phyloP scores from a whole-genome alignment of 2,113 vertebrate species.

The Probosciger aterrimus region DNA sequence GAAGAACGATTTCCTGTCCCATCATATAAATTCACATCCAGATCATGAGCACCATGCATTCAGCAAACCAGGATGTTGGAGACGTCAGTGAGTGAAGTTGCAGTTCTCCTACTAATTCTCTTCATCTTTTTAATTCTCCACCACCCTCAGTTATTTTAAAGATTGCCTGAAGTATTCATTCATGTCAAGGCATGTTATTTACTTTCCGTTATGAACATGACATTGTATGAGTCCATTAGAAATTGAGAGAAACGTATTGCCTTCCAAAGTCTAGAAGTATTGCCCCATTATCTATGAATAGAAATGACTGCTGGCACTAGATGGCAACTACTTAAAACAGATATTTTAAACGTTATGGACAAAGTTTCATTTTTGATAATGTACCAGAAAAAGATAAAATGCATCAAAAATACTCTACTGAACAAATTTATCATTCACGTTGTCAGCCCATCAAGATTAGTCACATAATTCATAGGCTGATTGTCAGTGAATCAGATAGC shows the following conservation, averaged over 20 bases:
- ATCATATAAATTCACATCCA: neutral
- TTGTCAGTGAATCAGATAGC: slow-evolving; percentile 64
- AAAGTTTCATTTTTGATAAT: slow-evolving; percentile 66
- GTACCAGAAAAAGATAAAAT: slow-evolving; percentile 63
- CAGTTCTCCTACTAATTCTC: slow-evolving; percentile 1
- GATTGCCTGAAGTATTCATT: slow-evolving; percentile 52
- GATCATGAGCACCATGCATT: neutral
- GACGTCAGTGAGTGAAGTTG: neutral
- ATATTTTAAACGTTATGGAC: slow-evolving; percentile 57
- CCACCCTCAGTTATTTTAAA: slow-evolving; percentile 61
- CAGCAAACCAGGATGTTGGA: neutral
- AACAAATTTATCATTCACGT: slow-evolving; percentile 62
- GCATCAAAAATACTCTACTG: slow-evolving; percentile 46
- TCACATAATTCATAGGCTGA: slow-evolving; percentile 62
- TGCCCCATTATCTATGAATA: slow-evolving; percentile 47
- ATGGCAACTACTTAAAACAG: slow-evolving; percentile 49
- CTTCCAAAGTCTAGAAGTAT: slow-evolving; percentile 53
- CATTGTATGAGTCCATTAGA: slow-evolving; percentile 43
- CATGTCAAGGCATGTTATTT: slow-evolving; percentile 60
- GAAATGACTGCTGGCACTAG: slow-evolving; percentile 47
- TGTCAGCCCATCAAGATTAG: slow-evolving; percentile 48
- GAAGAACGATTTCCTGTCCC: neutral
- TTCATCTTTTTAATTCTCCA: slow-evolving; percentile 23
- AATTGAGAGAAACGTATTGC: slow-evolving; percentile 40
- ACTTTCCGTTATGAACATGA: slow-evolving; percentile 43